These are phyloP conservation scores for Drosophila neutralis DNA, from an alignment of 2,888 invertebrate genomes.

Conservation along the genomic window DNA sequence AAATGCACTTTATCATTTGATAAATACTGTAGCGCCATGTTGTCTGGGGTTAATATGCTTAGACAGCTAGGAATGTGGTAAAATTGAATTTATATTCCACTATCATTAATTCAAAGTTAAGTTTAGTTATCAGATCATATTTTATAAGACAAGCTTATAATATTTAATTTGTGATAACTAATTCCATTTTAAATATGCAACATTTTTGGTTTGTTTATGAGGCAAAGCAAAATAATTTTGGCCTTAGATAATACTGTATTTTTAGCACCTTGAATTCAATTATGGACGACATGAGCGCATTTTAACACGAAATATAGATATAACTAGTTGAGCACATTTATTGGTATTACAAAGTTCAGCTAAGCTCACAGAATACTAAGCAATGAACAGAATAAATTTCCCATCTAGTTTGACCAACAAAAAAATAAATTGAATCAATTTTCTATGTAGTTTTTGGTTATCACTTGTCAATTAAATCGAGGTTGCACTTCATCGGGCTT, in stretches of 20 bases:
- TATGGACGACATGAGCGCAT: slow-evolving; percentile 22
- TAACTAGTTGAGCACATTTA: background rate
- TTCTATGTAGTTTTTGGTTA: background rate
- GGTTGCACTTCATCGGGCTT: slow-evolving; percentile 7
- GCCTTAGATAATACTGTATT: background rate
- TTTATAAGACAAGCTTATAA: background rate
- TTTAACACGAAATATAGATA: background rate
- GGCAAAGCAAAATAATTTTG: background rate
- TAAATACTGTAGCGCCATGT: background rate
- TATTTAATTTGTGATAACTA: background rate
- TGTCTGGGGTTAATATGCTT: background rate
- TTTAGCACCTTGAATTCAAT: slow-evolving; percentile 40
- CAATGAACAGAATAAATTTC: background rate
- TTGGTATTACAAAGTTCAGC: background rate
- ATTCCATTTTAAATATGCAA: background rate
- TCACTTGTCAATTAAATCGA: slow-evolving; percentile 13
- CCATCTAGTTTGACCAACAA: background rate
- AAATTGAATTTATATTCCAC: background rate
- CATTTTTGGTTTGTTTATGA: background rate
- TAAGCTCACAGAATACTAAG: background rate
- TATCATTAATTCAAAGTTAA: background rate
- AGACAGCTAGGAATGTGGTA: background rate
- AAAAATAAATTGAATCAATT: background rate
- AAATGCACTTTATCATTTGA: background rate
- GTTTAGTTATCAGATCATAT: background rate